Evolutionary conservation across 2,888 invertebrate species (phyloP), one percentile per base, ranked within the genome.

Genomic region (Ecliptopera silaceata): DNA sequence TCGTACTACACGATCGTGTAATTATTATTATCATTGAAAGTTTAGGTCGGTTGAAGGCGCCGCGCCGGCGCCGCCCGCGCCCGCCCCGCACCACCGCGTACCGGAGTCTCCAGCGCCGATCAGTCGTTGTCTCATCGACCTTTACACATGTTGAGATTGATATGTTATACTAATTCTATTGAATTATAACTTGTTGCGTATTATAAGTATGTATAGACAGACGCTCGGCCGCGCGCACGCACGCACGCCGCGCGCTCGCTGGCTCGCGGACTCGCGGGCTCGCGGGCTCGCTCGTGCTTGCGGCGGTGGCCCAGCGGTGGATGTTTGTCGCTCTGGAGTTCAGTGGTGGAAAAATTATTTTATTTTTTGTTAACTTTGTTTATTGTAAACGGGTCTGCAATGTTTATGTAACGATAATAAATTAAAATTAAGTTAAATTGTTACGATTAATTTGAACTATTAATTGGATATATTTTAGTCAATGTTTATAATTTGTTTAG

Each of bases 101-200:
- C 67, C 66, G 64, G 57, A 64, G 46, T 53, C 62, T 59, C 55
- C 42, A 44, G 59, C 66, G 63, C 57, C 80, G 76, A 65, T 71
- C 82, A 73, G 81, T 79, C 85, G 83, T 79, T 77, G 84, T 82
- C 84, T 84, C 87, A 83, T 86, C 87, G 77, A 82, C 86, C 88
- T 89, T 86, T 90, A 90, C 90, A 90, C 90, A 88, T 87, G 90
- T 90, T 88, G 89, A 89, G 84, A 88, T 88, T 89, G 88, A 88
- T 88, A 88, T 88, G 89, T 90, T 89, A 89, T 87, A 87, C 88
- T 88, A 89, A 90, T 90, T 91, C 88, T 89, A 90, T 89, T 88
- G 87, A 89, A 89, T 89, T 89, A 82, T 86, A 79, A 86, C 87
- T 90, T 89, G 90, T 89, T 89, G 88, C 87, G 85, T 88, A 87